Percentiles rank a stretch among this genome's conserved stretches.
Conservation (phyloP, 2,888 invertebrate genomes). For the Ethmia dodecea region DNA sequence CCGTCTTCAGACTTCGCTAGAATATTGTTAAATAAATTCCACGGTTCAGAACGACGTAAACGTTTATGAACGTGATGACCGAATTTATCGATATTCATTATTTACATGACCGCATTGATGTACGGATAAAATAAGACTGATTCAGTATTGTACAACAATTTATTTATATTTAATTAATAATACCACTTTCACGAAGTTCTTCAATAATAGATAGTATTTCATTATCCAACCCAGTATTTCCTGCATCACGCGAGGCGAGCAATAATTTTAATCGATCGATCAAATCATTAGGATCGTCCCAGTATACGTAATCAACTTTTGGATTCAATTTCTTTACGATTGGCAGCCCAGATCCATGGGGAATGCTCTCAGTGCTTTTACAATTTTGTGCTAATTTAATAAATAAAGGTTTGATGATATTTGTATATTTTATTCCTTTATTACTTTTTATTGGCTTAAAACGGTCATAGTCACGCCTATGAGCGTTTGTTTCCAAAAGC, state of each 20-base stretch:
- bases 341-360: not conserved
- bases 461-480: no score
- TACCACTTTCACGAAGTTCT: not conserved
- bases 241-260: no score
- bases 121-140: not conserved
- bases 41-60: not conserved
- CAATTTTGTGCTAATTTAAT: not conserved
- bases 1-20: not conserved
- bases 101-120: no score
- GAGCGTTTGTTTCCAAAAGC: not conserved
- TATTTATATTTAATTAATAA: not conserved
- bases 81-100: no score
- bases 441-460: no score
- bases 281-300: not conserved
- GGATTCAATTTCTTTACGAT: not conserved
- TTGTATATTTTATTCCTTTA: not conserved
- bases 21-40: not conserved
- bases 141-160: not conserved
- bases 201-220: no score
- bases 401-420: not conserved
- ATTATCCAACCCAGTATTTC: no score
- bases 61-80: no score
- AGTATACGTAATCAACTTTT: not conserved
- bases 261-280: no score
- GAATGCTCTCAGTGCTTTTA: not conserved